Evolutionary conservation across 2,113 vertebrate genomes (phyloP).

Genomic region (Carollia perspicillata): DNA sequence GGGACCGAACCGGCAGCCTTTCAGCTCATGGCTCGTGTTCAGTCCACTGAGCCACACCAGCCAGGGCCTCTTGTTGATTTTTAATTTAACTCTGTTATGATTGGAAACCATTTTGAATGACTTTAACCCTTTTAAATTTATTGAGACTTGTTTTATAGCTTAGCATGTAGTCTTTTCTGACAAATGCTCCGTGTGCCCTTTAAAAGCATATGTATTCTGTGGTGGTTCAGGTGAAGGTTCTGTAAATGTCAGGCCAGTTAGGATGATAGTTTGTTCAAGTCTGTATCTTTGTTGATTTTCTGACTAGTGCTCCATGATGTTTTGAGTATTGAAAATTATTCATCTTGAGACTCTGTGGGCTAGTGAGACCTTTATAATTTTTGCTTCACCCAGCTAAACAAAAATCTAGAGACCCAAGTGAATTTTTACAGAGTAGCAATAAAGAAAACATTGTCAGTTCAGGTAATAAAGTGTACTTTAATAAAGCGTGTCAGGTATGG

Average conservation of each 20-base stretch:
- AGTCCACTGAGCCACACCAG: too few relatives aligned
- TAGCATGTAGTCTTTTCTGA: background rate
- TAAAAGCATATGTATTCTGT: background rate
- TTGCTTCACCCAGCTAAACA: background rate
- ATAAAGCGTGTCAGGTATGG: conserved; percentile 13
- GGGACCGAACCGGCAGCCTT: too few relatives aligned
- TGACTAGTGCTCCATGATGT: background rate
- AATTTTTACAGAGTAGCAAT: background rate
- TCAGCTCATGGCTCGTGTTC: too few relatives aligned
- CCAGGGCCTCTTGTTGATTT: background rate
- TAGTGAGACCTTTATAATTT: background rate
- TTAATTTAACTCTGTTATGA: background rate
- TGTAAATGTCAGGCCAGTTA: background rate
- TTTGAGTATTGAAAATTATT: background rate
- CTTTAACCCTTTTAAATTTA: background rate
- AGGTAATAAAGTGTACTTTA: background rate
- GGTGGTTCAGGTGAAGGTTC: background rate
- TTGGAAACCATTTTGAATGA: background rate
- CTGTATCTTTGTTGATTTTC: conserved; percentile 19
- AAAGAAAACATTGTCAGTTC: conserved; percentile 18
- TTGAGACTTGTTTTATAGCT: background rate
- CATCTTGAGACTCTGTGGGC: background rate
- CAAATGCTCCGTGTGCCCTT: background rate
- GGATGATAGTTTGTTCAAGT: background rate
- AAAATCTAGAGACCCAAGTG: background rate